These are phyloP conservation scores for Suncus etruscus DNA, from an alignment of 2,113 vertebrate species.

Conservation along the genomic window DNA sequence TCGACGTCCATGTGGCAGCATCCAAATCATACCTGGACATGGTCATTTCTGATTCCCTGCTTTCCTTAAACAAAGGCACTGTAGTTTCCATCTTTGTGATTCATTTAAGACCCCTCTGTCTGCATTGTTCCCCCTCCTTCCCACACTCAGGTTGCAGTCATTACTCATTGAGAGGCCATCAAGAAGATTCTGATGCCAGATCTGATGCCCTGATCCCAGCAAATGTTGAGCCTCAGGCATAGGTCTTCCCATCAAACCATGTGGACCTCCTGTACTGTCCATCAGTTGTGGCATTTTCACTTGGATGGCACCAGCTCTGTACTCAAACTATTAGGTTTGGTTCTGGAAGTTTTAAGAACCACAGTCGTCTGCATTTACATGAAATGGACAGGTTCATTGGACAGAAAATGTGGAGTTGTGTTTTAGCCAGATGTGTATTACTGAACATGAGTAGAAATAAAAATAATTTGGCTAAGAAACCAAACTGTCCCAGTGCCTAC, in stretches of 20 bases:
- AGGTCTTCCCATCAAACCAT: neutral
- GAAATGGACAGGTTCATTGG: neutral
- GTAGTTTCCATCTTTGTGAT: neutral
- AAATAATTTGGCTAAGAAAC: conserved; percentile 39
- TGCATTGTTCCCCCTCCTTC: too few species aligned
- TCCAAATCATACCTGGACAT: neutral
- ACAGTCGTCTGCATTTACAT: neutral
- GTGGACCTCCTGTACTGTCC: neutral
- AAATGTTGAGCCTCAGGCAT: neutral
- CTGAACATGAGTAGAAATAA: neutral
- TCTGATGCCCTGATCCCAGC: neutral
- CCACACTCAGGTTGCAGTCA: too few species aligned
- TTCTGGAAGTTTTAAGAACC: conserved; percentile 3
- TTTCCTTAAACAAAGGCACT: neutral
- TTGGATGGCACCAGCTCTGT: neutral
- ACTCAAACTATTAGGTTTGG: neutral
- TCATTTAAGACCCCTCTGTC: too few species aligned
- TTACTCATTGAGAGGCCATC: fast-evolving
- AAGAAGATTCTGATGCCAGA: neutral
- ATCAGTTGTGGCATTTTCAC: neutral
- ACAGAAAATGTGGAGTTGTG: conserved; percentile 12
- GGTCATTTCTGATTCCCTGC: neutral
- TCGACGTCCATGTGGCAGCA: neutral
- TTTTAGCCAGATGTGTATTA: neutral
- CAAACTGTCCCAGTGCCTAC: neutral